Conservation (phyloP, 2,113 vertebrate species). For the Carettochelys insculpta region DNA sequence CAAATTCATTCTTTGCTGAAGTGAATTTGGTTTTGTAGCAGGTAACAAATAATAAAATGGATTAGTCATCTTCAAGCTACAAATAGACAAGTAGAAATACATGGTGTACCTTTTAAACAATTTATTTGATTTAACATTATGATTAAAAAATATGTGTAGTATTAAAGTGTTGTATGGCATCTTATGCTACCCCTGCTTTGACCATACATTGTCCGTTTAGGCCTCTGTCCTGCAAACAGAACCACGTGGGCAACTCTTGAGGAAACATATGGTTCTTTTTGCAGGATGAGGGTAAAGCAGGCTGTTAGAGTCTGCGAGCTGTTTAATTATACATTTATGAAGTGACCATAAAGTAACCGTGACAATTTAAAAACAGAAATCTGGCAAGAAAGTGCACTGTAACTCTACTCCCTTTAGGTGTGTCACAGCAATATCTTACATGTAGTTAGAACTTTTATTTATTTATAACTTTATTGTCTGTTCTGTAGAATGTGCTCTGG, state of each 20-base stretch:
- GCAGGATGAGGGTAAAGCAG: neutral
- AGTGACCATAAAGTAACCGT: neutral
- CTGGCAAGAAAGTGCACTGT: neutral
- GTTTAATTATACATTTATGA: neutral
- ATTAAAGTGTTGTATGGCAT: neutral
- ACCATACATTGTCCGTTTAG: rapidly evolving
- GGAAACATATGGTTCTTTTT: neutral
- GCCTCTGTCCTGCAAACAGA: neutral
- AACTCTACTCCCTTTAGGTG: neutral
- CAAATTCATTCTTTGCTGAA: neutral
- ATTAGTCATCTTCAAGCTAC: neutral
- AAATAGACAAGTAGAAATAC: neutral
- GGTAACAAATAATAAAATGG: neutral
- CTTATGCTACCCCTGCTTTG: neutral
- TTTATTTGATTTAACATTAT: neutral
- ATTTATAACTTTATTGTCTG: neutral
- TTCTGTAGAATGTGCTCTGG: neutral
- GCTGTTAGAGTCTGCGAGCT: neutral
- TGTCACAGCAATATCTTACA: neutral
- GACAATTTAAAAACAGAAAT: neutral
- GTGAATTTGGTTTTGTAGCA: neutral
- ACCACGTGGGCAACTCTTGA: neutral
- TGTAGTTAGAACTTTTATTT: neutral
- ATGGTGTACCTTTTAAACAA: neutral
- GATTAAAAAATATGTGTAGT: neutral